Base-by-base conservation (phyloP, 2,888 invertebrate species). In the Phengaris alcon region DNA sequence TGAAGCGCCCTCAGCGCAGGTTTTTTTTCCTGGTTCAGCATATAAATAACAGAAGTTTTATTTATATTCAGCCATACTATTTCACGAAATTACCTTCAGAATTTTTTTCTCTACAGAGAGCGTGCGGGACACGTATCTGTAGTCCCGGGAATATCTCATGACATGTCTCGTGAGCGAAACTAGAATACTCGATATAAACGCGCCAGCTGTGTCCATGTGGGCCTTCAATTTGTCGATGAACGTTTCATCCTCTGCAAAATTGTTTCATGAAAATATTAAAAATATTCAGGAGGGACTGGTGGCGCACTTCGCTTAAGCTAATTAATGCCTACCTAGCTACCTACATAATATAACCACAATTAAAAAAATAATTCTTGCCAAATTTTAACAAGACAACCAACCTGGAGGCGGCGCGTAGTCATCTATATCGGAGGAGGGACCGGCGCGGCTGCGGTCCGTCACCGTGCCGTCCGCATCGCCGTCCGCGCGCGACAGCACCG, bases 91-190 rank as follows among this genome's bases (percentile, higher is more conserved):
- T 88, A 97, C 98, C 95, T 98, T 99, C 2, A 99, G 90, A 76
- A 95, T 91, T 87, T 96, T 97, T 91, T 99, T 99, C 86, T 99
- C 99, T 77, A 96, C 95, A 0, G 96, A 95, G 75, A 99, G 94
- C 51, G 98, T 97, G 80, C 96, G 96, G 46, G 99, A 97, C 0
- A 99, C 98, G 86, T 98, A 98, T 84, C 99, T 95, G 90, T 99
- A 99, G 88, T 99, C 99, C 75, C 97, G 95, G 0, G 99, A 99
- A 82, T 97, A 96, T 82, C 95, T 95, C 93, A 99, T 98, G 76
- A 99, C 93, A 82, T 96, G 95, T 75, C 95, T 95, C 3, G 98
- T 98, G 74, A 97, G 84, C 44, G 97, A 97, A 75, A 98, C 96
- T 87, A 99, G 94, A 7, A 95, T 86, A 82, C 97, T 97, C 79